Evolutionary conservation across 2,113 vertebrate genomes (phyloP), one percentile per base, ranked within the genome.

Genomic region (Anhinga rufa): DNA sequence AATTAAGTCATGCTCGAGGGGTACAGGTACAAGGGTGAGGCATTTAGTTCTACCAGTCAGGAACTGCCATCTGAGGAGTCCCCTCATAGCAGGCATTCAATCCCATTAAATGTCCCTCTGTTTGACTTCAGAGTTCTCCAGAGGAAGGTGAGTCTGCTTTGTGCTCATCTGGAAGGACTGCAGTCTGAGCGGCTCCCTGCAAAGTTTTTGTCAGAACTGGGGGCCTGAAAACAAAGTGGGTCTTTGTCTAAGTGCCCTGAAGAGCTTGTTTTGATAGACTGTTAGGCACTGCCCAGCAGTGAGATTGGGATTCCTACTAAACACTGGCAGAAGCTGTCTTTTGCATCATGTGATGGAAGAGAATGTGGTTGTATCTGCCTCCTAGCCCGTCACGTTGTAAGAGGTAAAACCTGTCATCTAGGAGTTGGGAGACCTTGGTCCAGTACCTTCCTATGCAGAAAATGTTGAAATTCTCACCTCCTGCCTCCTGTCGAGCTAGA

Each of bases 331-430:
- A 75, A 55, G 19, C 42, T 62, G n/a, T 49, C 32, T 69, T 40
- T 49, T 38, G 34, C 14, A 7, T 64, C 19, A 2, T 12, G 36
- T 17, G 44, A 11, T 58, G 62, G 44, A 26, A 58, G 32, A 72
- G 36, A 22, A 65, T 9, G 38, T 66, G 52, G 14, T n/a, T n/a
- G 36, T 48, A 18, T 42, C 69, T 71, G 62, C 64, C 46, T 79
- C 38, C 17, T 13, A 36, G n/a, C 20, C 21, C 6, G 2, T 60
- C 4, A 0, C 14, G 29, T n/a, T 26, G 2, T 3, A 22, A 66
- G 17, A 46, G 44, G 18, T 42, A 32, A 57, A 79, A 62, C 17
- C 8, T 46, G 42, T 12, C 14, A 5, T 17, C 18, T 5, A 9
- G 46, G 61, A 38, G 7, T 4, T 62, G 48, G 22, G 28, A 81